phyloP scores from a whole-genome alignment of 1,140 invertebrate genomes.

The Drosophila bifasciata region DNA sequence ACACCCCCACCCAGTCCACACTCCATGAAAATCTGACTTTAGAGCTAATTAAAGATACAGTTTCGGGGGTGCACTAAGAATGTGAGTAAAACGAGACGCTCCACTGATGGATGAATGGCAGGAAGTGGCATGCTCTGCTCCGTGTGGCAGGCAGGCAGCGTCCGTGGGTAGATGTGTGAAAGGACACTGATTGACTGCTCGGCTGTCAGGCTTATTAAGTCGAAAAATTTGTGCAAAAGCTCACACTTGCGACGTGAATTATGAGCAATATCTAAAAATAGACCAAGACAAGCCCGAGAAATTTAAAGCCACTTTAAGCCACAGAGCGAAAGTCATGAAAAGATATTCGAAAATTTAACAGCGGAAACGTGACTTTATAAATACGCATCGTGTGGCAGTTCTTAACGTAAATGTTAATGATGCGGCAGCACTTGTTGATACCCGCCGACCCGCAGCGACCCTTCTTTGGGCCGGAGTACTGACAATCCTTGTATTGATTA shows the following conservation, averaged over 20 bases:
- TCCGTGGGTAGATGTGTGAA: slow-evolving; percentile 38
- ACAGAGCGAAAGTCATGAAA: no score
- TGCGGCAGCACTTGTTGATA: slow-evolving; percentile 79
- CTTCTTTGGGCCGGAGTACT: neutral
- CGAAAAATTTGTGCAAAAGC: slow-evolving; percentile 43
- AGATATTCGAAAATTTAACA: no score
- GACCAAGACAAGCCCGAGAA: neutral
- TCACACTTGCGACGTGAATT: slow-evolving; percentile 48
- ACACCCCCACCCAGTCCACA: no score
- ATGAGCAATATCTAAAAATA: slow-evolving; percentile 71
- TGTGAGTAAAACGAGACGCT: slow-evolving; percentile 16
- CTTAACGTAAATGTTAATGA: slow-evolving; percentile 70
- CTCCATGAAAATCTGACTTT: slow-evolving; percentile 23
- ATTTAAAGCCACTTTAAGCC: slow-evolving; percentile 3
- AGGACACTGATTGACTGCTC: slow-evolving; percentile 69
- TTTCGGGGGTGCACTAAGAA: slow-evolving; percentile 36
- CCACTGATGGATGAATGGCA: neutral
- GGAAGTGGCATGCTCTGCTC: slow-evolving; percentile 9
- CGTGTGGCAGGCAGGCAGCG: neutral
- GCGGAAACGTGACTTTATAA: slow-evolving; percentile 27
- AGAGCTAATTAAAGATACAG: slow-evolving; percentile 69
- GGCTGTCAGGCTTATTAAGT: slow-evolving; percentile 78
- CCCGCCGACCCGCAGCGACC: no score
- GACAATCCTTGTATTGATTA: slow-evolving; percentile 63
- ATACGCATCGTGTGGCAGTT: slow-evolving; percentile 26